A percentile compares a stretch with the other conserved stretches of the same genome.
These are phyloP conservation scores for Argya squamiceps DNA, from an alignment of 2,797 vertebrate genomes.

Conservation along the genomic window DNA sequence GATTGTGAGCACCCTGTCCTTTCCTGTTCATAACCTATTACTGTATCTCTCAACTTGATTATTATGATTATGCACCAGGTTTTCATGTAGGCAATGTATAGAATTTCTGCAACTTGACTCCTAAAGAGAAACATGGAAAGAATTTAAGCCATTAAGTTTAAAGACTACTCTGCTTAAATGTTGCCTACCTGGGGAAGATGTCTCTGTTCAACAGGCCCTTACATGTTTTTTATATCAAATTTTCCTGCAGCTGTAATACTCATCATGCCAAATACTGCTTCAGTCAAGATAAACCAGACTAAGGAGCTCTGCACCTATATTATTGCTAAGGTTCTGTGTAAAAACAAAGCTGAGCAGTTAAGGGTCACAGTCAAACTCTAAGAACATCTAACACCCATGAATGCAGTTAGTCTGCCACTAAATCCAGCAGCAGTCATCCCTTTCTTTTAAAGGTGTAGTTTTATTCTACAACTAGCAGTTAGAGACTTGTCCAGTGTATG, in stretches of 20 bases:
- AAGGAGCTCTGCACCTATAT: neutral
- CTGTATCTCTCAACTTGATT: constrained; percentile 11
- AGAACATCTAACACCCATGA: neutral
- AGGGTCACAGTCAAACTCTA: neutral
- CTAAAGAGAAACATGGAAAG: neutral
- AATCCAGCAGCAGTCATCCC: neutral
- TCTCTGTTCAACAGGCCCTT: neutral
- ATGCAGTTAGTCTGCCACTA: neutral
- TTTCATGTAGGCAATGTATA: neutral
- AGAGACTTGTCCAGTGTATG: neutral
- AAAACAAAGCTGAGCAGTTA: neutral
- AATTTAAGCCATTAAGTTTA: neutral
- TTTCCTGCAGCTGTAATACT: neutral
- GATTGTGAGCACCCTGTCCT: neutral
- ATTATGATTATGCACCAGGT: neutral
- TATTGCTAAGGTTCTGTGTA: neutral
- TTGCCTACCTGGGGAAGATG: neutral
- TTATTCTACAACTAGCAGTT: neutral
- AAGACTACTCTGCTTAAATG: neutral
- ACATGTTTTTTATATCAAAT: neutral
- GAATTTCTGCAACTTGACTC: constrained; percentile 23
- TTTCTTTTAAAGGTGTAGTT: neutral
- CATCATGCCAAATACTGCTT: neutral
- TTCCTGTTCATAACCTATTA: constrained; percentile 19
- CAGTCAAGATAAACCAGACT: neutral